These are phyloP conservation scores for Taphrorychus bicolor DNA, from an alignment of 2,888 invertebrate species.

Conservation along the genomic window DNA sequence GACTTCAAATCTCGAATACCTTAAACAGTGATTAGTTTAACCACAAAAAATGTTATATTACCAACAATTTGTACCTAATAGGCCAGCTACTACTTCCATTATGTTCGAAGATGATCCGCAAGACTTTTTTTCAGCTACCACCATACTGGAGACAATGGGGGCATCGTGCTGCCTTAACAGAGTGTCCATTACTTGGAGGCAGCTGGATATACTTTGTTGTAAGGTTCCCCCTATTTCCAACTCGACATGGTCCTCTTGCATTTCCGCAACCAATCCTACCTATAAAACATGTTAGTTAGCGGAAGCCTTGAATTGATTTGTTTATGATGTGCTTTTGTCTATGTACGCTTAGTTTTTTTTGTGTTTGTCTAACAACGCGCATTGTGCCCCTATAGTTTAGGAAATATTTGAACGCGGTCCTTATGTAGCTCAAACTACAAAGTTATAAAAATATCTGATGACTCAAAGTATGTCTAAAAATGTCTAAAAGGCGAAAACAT, in stretches of 20 bases:
- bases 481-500: too few species aligned
- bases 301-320: neutral
- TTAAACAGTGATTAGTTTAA: too few species aligned
- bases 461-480: too few species aligned
- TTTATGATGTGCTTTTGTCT: neutral
- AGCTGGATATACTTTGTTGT: slow-evolving; percentile 71
- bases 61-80: slow-evolving; percentile 63
- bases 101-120: slow-evolving; percentile 69
- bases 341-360: neutral
- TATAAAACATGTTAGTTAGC: slow-evolving; percentile 36
- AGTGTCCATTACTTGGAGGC: slow-evolving; percentile 68
- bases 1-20: slow-evolving; percentile 66
- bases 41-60: neutral
- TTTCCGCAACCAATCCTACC: slow-evolving; percentile 73
- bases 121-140: slow-evolving; percentile 83
- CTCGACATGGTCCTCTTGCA: slow-evolving; percentile 59
- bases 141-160: slow-evolving; percentile 81
- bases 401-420: too few species aligned
- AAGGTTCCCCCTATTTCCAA: slow-evolving; percentile 67
- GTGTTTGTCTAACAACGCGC: neutral
- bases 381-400: too few species aligned
- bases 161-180: slow-evolving; percentile 70
- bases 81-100: slow-evolving; percentile 71
- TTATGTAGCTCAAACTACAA: too few species aligned
- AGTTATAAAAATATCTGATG: too few species aligned